Conservation (phyloP, 2,888 invertebrate species). For the Chymomyza procnemis region DNA sequence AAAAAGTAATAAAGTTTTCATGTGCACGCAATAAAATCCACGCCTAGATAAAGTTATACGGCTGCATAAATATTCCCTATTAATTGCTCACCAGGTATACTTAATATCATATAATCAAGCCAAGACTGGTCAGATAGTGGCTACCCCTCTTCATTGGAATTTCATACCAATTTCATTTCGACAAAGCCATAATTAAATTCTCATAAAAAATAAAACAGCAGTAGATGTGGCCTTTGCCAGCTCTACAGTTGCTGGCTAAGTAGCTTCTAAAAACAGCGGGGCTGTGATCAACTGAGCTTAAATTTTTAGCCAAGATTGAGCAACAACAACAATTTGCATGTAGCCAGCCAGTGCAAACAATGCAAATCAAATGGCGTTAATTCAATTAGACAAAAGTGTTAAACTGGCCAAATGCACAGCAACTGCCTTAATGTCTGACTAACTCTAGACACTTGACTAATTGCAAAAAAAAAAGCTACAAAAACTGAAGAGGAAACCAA, state of each 20-base stretch:
- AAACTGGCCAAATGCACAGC: constrained; percentile 31
- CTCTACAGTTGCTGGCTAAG: background rate
- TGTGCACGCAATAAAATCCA: background rate
- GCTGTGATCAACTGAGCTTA: background rate
- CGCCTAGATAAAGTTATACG: constrained; percentile 41
- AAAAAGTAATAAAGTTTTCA: constrained; percentile 48
- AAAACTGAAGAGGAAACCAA: constrained; percentile 30
- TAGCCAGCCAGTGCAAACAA: constrained; percentile 6
- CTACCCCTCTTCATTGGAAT: constrained; percentile 11
- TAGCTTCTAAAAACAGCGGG: background rate
- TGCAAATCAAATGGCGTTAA: constrained; percentile 51
- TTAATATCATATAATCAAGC: background rate
- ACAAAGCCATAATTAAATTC: constrained; percentile 48
- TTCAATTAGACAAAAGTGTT: constrained; percentile 60
- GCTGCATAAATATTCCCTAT: constrained; percentile 42
- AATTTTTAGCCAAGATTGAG: constrained; percentile 11
- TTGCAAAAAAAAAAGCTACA: constrained; percentile 40
- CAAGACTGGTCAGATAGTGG: background rate
- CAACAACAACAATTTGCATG: constrained; percentile 26
- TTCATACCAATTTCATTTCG: constrained; percentile 31
- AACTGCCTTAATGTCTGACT: background rate
- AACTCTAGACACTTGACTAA: constrained; percentile 41
- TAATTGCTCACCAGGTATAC: background rate
- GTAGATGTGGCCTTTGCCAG: background rate
- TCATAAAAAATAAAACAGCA: constrained; percentile 40